A percentile compares a stretch with the other conserved stretches of the same genome.
These are phyloP conservation scores for Caenorhabditis drosophilae DNA, from an alignment of 2,888 invertebrate genomes.

Conservation along the genomic window DNA sequence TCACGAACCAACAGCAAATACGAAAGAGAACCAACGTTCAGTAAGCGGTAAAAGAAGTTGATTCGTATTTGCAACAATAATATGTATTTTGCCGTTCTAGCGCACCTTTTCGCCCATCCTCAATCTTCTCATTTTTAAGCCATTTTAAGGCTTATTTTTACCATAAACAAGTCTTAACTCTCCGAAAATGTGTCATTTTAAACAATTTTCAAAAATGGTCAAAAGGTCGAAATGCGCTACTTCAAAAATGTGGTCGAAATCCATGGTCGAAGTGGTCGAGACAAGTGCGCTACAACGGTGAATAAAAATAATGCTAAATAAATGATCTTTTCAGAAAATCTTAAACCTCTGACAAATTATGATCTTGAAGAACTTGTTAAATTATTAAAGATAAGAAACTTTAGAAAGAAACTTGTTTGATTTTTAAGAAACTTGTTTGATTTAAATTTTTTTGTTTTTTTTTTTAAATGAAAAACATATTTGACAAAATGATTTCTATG, in stretches of 20 bases:
- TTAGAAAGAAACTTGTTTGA: too few relatives aligned
- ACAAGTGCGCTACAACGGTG: not conserved
- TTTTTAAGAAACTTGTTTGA: too few relatives aligned
- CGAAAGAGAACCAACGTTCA: too few relatives aligned
- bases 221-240: slow-evolving; percentile 1
- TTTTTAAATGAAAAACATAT: too few relatives aligned
- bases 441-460: too few relatives aligned
- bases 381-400: too few relatives aligned
- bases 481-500: too few relatives aligned
- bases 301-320: slow-evolving; percentile 4
- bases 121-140: slow-evolving; percentile 2
- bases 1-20: too few relatives aligned
- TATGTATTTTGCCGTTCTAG: slow-evolving; percentile 5
- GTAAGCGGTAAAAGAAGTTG: not conserved
- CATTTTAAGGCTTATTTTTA: slow-evolving; percentile 6
- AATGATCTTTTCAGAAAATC: not conserved
- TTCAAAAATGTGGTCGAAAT: slow-evolving; percentile 10
- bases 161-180: not conserved
- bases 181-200: slow-evolving; percentile 3
- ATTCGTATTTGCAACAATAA: not conserved
- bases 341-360: too few relatives aligned
- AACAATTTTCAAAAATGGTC: slow-evolving; percentile 1
- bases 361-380: too few relatives aligned
- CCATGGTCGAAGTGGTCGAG: slow-evolving; percentile 5
- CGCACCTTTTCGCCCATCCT: slow-evolving; percentile 6